Base-by-base conservation (phyloP, 1,140 invertebrate genomes). In the Drosophila grimshawi region DNA sequence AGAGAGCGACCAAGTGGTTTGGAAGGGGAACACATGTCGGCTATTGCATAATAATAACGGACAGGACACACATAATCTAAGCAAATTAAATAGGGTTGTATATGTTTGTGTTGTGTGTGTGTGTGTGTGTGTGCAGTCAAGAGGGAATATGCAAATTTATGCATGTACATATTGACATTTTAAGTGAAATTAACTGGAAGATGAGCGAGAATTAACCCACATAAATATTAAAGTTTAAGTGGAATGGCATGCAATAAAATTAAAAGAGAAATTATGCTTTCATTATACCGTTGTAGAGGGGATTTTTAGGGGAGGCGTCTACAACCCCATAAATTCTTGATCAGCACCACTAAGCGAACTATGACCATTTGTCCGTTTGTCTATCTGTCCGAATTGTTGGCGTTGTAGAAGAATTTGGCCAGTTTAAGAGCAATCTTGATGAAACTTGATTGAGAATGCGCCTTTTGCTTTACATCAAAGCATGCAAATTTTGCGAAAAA, bases 11-110 rank as follows among this genome's bases (percentile, higher is more conserved):
- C 10, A 27, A 51, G 51, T 1, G 35, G 39, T 10, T n/a, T 11
- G 27, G 19, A n/a, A 35, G 53, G 10, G 49, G 6, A 33, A 66
- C 69, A 72, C 46, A 72, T 72, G 69, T 72, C 64, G 11, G 33
- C 67, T 64, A 73, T 73, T 72, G 69, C 69, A 72, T 66, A 60
- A 72, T 72, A 51, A 19, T 19, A 19, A 19, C 19, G 19, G 19
- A 19, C 19, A 19, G 19, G 19, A 19, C 19, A 19, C 11, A 10
- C 19, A 61, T 48, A 61, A 68, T 73, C 56, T 67, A 59, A 57
- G 69, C 49, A 73, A 67, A 73, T 73, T 68, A 72, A 67, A 60
- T 61, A 30, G 10, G 30, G 51, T 53, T 35, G 30, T 37, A 3
- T 33, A 43, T 8, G 5, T 5, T 6, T 19, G 1, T 4, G 35